Evolutionary conservation across 2,888 invertebrate species (phyloP).

Genomic region (Athalia circularis): DNA sequence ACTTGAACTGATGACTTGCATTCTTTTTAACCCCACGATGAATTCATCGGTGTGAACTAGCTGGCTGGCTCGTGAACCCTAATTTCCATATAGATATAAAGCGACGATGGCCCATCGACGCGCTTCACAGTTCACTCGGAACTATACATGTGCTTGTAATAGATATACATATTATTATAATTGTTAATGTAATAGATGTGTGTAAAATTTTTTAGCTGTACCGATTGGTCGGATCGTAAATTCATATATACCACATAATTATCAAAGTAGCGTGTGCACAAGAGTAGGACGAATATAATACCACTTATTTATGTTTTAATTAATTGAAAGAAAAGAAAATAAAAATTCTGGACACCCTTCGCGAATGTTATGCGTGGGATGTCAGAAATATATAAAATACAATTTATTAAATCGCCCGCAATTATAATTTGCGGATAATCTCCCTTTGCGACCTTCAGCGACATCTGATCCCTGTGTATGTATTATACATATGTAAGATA

Average conservation of each 20-base stretch:
- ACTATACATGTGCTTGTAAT: not conserved
- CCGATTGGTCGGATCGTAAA: no score
- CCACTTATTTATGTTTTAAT: no score
- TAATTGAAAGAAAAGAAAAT: no score
- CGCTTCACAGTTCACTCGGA: not conserved
- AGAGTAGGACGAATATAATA: no score
- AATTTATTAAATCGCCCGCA: not conserved
- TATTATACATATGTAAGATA: no score
- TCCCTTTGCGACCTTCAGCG: not conserved
- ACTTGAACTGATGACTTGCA: conserved; percentile 13
- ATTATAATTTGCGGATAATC: not conserved
- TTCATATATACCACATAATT: no score
- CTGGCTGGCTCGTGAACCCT: not conserved
- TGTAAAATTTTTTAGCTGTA: no score
- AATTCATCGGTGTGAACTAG: not conserved
- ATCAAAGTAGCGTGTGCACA: no score
- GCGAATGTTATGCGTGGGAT: not conserved
- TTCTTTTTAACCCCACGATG: not conserved
- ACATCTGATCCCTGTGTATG: not conserved
- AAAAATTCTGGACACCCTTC: no score
- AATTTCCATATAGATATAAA: not conserved
- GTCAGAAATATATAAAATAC: not conserved
- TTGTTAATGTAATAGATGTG: not conserved
- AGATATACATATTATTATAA: not conserved
- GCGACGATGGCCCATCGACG: not conserved